phyloP scores from a whole-genome alignment of 92 coral and sea anemone genomes.

The Parazoanthus swiftii region DNA sequence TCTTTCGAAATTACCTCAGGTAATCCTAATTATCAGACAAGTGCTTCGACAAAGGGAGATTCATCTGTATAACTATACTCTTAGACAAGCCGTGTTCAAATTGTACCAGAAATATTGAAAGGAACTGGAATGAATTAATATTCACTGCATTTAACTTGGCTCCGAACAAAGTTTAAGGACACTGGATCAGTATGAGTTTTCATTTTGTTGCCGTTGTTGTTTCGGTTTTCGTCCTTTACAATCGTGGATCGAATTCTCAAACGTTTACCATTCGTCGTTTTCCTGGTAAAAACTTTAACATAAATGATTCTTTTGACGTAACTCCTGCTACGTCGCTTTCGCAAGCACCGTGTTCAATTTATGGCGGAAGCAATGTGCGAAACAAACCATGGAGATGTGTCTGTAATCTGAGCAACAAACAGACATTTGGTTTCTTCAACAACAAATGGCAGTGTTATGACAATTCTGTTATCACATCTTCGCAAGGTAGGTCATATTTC shows the following conservation, averaged over 20 bases:
- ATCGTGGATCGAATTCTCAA: neutral
- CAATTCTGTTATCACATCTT: neutral
- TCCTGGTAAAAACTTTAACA: neutral
- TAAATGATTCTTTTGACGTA: neutral
- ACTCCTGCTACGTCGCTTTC: neutral
- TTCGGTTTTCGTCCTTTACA: neutral
- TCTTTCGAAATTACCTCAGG: neutral
- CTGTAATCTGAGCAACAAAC: neutral
- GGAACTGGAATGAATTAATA: neutral
- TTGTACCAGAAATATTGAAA: neutral
- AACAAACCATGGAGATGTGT: conserved; percentile 2
- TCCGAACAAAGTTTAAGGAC: neutral
- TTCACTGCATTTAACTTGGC: neutral
- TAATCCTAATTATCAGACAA: neutral
- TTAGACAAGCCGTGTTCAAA: neutral
- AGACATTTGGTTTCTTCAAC: conserved; percentile 12
- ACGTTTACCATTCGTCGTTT: conserved; percentile 18
- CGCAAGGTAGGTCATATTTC: conserved; percentile 4
- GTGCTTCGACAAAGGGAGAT: neutral
- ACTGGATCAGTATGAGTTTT: neutral
- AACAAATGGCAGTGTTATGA: conserved; percentile 18
- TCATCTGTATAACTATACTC: no score
- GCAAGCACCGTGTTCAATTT: neutral
- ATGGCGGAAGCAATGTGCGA: neutral
- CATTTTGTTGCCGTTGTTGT: neutral